Percentiles rank a stretch among this genome's conserved stretches.
These are phyloP conservation scores for Drosophila vallismaia DNA, from an alignment of 2,888 invertebrate species.

Conservation along the genomic window DNA sequence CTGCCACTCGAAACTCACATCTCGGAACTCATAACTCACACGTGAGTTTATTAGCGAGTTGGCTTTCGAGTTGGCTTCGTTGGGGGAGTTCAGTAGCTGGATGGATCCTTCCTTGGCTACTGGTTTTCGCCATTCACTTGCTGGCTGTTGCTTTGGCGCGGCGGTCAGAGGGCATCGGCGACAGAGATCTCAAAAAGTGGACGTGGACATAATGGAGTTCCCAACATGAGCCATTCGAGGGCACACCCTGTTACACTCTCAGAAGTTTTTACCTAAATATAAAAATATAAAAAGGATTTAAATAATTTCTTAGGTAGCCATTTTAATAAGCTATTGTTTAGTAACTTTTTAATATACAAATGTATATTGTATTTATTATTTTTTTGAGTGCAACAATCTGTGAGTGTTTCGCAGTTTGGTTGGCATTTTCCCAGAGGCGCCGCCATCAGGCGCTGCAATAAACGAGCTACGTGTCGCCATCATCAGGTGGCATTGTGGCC, in stretches of 20 bases:
- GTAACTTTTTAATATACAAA: not conserved
- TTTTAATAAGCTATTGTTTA: too few species aligned
- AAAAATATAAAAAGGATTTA: too few species aligned
- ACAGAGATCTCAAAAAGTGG: constrained; percentile 20
- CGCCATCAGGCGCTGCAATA: constrained; percentile 60
- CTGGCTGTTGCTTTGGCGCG: constrained; percentile 36
- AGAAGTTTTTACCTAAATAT: not conserved
- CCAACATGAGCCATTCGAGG: constrained; percentile 8
- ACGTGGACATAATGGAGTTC: constrained; percentile 15
- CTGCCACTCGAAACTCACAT: too few species aligned
- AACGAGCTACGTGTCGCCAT: constrained; percentile 71
- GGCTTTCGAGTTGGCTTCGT: constrained; percentile 8
- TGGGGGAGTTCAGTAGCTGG: constrained; percentile 3
- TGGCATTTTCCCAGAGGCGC: constrained; percentile 63
- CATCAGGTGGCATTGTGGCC: constrained; percentile 63
- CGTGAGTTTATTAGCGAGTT: constrained; percentile 8
- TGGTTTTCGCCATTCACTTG: constrained; percentile 34
- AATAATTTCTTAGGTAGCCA: too few species aligned
- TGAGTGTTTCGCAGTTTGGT: not conserved
- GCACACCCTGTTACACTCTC: constrained; percentile 9
- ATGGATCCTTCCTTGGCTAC: constrained; percentile 10
- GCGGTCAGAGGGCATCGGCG: constrained; percentile 34
- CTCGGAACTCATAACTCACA: constrained; percentile 11
- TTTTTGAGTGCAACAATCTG: constrained; percentile 6
- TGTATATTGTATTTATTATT: not conserved